A percentile compares a stretch with the other conserved stretches of the same genome.
phyloP scores from a whole-genome alignment of 2,888 invertebrate genomes.

The Oasisia sp. region DNA sequence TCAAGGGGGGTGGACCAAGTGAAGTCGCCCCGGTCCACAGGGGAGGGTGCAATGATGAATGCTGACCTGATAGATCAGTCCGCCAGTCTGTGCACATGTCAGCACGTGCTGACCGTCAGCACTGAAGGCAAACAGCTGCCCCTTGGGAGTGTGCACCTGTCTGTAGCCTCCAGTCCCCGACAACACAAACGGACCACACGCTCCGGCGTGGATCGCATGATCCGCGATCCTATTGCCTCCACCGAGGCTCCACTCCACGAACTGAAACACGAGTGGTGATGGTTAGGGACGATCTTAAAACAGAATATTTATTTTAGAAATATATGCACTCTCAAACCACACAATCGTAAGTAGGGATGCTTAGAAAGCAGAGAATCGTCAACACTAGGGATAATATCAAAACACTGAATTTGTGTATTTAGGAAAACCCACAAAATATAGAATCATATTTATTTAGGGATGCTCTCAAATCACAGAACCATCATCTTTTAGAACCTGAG shows the following conservation, averaged over 20 bases:
- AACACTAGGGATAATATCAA: too few relatives aligned
- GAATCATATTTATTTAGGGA: too few relatives aligned
- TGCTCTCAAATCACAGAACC: too few relatives aligned
- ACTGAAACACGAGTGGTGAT: constrained; percentile 46
- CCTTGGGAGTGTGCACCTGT: constrained; percentile 46
- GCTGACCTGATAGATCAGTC: constrained; percentile 66
- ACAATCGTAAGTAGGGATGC: neutral
- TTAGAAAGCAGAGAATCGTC: neutral
- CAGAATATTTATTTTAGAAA: neutral
- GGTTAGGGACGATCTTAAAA: neutral
- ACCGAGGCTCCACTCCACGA: constrained; percentile 66
- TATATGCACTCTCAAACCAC: neutral
- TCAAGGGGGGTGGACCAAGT: neutral
- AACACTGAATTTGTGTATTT: too few relatives aligned
- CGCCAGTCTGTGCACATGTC: constrained; percentile 65
- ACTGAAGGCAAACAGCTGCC: constrained; percentile 68
- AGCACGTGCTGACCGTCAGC: constrained; percentile 67
- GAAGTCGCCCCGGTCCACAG: neutral
- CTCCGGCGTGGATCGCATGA: constrained; percentile 55
- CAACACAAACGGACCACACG: constrained; percentile 56
- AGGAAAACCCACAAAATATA: too few relatives aligned
- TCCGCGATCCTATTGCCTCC: constrained; percentile 65
- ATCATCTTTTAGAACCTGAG: too few relatives aligned
- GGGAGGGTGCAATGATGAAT: too few relatives aligned
- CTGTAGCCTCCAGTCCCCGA: constrained; percentile 42